Evolutionary conservation across 2,113 vertebrate genomes (phyloP), one percentile per base, ranked within the genome.

Genomic region (Pogonocichla stellata): DNA sequence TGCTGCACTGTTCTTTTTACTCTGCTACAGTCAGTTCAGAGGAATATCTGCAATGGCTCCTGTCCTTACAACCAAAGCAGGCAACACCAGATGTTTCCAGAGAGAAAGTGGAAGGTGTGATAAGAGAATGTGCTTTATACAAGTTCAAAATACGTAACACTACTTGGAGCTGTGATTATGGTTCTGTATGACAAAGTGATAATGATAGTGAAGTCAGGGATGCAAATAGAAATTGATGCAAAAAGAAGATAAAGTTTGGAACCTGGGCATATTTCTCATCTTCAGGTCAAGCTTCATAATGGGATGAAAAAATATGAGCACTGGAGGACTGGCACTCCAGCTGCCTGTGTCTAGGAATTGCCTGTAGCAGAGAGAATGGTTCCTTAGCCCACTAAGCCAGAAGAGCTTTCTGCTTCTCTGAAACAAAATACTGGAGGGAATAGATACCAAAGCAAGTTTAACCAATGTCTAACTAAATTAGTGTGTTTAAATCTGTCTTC

Each of bases 101-200:
- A 45, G 48, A 57, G 89, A 92, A 96, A 64, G n/a, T 43, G 20
- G 65, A 95, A 95, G 66, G 71, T 95, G 60, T 91, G 92, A 83
- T 90, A 82, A 80, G 80, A 84, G n/a, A 71, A 71, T n/a, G 42
- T 77, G 80, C 72, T 89, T 92, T 69, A 72, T 60, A 84, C 40
- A 61, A 90, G 69, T 86, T 85, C 78, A 84, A 81, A 92, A 67
- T 45, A 92, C 22, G 66, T 80, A 96, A 22, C 29, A 26, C 53
- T 86, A 31, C 84, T 86, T 94, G 91, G 85, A 95, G 86, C 90
- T 86, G 43, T 87, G 79, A 86, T 93, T 93, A 81, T 10, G 19
- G 18, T 80, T 96, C 43, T 70, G 53, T 67, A 62, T 84, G 60
- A 69, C 51, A 60, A 73, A 82, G 34, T n/a, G n/a, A n/a, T 81